A percentile compares a stretch with the other conserved stretches of the same genome.
These are phyloP conservation scores for Greenwoodochromis staneri DNA, from an alignment of 2,113 vertebrate genomes.

Conservation along the genomic window DNA sequence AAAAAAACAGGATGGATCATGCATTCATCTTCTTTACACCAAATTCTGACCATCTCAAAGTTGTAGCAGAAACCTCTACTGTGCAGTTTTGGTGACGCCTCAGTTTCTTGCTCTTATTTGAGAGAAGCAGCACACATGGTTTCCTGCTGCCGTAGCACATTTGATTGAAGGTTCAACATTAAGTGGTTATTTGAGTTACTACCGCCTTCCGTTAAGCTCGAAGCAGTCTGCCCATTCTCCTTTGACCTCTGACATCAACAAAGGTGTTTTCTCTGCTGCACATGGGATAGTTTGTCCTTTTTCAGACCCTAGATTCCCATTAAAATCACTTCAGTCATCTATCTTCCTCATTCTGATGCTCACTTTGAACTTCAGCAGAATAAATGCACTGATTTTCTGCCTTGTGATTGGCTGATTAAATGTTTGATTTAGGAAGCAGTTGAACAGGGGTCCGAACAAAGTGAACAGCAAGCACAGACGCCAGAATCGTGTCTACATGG, in stretches of 20 bases:
- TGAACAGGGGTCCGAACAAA: background rate
- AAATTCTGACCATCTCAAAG: background rate
- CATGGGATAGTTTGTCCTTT: background rate
- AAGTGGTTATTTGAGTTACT: background rate
- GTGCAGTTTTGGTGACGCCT: background rate
- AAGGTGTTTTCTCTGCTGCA: background rate
- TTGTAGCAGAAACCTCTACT: background rate
- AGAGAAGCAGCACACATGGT: background rate
- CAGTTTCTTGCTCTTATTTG: background rate
- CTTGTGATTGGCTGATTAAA: background rate
- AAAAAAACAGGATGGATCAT: background rate
- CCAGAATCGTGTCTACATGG: background rate
- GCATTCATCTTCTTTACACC: rapidly evolving
- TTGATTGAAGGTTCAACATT: background rate
- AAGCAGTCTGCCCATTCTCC: background rate
- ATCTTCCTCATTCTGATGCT: background rate
- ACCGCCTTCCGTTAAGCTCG: background rate
- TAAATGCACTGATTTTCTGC: background rate
- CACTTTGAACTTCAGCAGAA: background rate
- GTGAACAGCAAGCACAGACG: background rate
- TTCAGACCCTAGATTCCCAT: background rate
- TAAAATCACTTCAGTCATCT: background rate
- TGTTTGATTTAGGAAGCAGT: background rate
- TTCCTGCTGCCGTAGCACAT: background rate
- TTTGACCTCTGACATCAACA: background rate